Evolutionary conservation across 2,113 vertebrate genomes (phyloP), one percentile per base, ranked within the genome.

Genomic region (Odobenus rosmarus): DNA sequence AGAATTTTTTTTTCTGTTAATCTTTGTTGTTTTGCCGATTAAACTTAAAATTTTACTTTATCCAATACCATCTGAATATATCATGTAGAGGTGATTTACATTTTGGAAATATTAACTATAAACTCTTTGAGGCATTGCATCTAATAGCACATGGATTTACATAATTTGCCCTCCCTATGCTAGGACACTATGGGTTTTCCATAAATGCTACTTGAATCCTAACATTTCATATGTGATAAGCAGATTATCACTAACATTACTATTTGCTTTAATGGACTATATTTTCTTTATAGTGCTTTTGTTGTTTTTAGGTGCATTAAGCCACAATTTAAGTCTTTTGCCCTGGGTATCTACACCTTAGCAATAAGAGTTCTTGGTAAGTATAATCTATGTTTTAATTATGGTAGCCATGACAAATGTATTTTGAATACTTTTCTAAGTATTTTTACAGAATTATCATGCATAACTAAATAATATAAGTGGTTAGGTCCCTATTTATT

Each of bases 261-360:
- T 71, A 77, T 31, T 90, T 95, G 59, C 14, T 88, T 85, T 81
- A 93, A 51, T 62, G 14, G 0, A 12, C 33, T 71, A 57, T 74
- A 51, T 84, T 76, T 96, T 89, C 4, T 64, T 69, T 80, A 24
- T 46, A 51, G 11, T 93, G 67, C 13, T 51, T 95, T 97, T 74
- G 89, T 62, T 67, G 8, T 16, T 98, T 98, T 97, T 79, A 99
- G 99, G 93, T 99, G 99, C 82, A 99, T 99, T 98, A 99, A 99
- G 39, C 99, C 99, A 71, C 99, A 99, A 79, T 98, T 99, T 64
- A 99, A 99, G 98, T 99, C 99, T 10, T 99, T 99, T 55, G 99
- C 99, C 33, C 98, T 99, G 97, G 99, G 99, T 93, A 99, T 99
- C 95, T 99, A 99, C 91, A 99, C 99, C 1, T 93, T 99, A 98